A percentile compares a stretch with the other conserved stretches of the same genome.
Conservation (phyloP, 2,888 invertebrate genomes). For the Ptycholaimellus sp. region DNA sequence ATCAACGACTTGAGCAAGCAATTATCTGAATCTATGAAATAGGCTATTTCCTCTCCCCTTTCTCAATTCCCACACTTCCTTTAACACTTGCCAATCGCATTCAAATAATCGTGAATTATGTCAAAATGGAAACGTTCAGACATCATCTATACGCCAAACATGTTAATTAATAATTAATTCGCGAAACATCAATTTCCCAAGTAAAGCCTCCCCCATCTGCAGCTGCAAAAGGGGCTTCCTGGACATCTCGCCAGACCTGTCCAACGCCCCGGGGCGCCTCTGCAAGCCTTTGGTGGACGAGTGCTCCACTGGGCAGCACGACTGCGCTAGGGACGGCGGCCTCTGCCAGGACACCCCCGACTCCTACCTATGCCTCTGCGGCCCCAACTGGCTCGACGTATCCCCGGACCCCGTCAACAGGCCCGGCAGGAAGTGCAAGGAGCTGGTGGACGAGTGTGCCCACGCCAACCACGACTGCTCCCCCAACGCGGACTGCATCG, state of each 20-base stretch:
- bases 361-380: slow-evolving; percentile 21
- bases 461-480: slow-evolving; percentile 21
- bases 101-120: too few relatives aligned
- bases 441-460: slow-evolving; percentile 40
- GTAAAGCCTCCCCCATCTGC: slow-evolving; percentile 1
- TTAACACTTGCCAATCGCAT: too few relatives aligned
- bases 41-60: too few relatives aligned
- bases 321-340: slow-evolving; percentile 20
- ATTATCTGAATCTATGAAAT: too few relatives aligned
- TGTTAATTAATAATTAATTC: too few relatives aligned
- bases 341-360: slow-evolving; percentile 22
- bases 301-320: slow-evolving; percentile 35
- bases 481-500: slow-evolving; percentile 22
- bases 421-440: too few relatives aligned
- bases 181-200: too few relatives aligned
- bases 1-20: too few relatives aligned
- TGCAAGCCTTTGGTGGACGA: slow-evolving; percentile 51
- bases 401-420: slow-evolving; percentile 16
- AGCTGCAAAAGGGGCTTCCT: slow-evolving; percentile 15
- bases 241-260: slow-evolving; percentile 20
- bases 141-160: too few relatives aligned
- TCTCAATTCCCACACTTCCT: too few relatives aligned
- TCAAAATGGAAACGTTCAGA: too few relatives aligned
- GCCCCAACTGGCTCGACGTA: slow-evolving; percentile 16
- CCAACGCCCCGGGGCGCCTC: slow-evolving; percentile 18